Base-by-base conservation (phyloP, 2,797 vertebrate genomes). In the Brachyalestes nurse region DNA sequence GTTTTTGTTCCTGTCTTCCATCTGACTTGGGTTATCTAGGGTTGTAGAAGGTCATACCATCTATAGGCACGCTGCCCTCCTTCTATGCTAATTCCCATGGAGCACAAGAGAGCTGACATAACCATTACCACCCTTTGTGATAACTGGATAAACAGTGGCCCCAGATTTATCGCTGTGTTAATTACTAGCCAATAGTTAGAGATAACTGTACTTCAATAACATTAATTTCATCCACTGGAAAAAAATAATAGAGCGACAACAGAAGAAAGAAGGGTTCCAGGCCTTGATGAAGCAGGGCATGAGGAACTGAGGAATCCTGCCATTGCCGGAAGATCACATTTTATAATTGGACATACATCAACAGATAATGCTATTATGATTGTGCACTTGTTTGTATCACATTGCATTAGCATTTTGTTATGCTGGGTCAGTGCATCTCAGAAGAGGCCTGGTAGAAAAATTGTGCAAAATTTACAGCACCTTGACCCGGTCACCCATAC, bases 161-260 rank as follows among this genome's bases (percentile, higher is more conserved):
- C 72, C 78, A 38, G 51, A 79, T 72, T 67, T 80, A 61, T 51
- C 57, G 71, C 60, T 67, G 49, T 51, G 64, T 77, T 85, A 72
- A 76, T 67, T 19, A 72, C 65, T 66, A 60, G 66, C 64, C 65
- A 79, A 70, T 25, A 40, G 38, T 57, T 61, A 12, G 25, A 38
- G 61, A 64, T 28, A 64, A 38, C 9, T 25, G 25, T 61, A 19
- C 25, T 45, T 80, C 42, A 49, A 28, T 70, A 28, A 21, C 75
- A 82, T 84, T 78, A 65, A 86, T 84, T 79, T 79, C 42, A 81
- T 71, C 78, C 42, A 61, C 47, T 28, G 60, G 64, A 69, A 81
- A 74, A 57, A 67, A 42, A 61, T 61, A 65, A 64, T 57, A 40
- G 28, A 55, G 38, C 66, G 21, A 6, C 49, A 65, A 71, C 47